Conservation (phyloP, 2,113 vertebrate genomes). For the Grammomys surdaster region DNA sequence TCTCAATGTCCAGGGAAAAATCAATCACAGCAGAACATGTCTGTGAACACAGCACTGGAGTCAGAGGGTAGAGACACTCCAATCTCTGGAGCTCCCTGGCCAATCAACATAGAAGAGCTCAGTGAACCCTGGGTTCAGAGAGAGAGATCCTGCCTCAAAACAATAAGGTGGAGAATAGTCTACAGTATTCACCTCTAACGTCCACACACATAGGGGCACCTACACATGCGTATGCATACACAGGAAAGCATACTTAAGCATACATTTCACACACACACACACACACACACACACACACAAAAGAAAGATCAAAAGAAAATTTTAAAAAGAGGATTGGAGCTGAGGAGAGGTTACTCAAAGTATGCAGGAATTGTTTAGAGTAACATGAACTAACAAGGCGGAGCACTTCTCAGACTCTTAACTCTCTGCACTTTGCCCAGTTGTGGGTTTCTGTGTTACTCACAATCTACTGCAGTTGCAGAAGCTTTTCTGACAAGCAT, state of each 20-base stretch:
- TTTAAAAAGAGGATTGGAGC: background rate
- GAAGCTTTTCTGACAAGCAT: background rate
- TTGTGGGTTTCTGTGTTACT: background rate
- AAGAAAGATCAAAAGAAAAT: background rate
- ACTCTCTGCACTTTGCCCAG: background rate
- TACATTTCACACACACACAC: background rate
- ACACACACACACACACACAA: background rate
- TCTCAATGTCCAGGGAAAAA: background rate
- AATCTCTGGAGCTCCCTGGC: background rate
- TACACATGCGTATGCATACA: background rate
- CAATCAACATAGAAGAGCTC: background rate
- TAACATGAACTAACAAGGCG: background rate
- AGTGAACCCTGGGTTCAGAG: background rate
- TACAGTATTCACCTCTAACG: background rate
- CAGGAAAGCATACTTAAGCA: background rate
- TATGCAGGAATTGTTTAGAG: background rate
- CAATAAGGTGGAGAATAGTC: too few species aligned
- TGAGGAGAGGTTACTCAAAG: background rate
- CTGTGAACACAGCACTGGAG: background rate
- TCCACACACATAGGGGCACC: background rate
- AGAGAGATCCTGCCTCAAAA: background rate
- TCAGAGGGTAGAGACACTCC: background rate
- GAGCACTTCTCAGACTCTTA: too few species aligned
- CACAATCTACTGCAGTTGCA: background rate
- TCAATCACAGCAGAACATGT: background rate